Percentiles rank a stretch among this genome's conserved stretches.
These are phyloP conservation scores for Rhea pennata DNA, from an alignment of 2,113 vertebrate species.

Conservation along the genomic window DNA sequence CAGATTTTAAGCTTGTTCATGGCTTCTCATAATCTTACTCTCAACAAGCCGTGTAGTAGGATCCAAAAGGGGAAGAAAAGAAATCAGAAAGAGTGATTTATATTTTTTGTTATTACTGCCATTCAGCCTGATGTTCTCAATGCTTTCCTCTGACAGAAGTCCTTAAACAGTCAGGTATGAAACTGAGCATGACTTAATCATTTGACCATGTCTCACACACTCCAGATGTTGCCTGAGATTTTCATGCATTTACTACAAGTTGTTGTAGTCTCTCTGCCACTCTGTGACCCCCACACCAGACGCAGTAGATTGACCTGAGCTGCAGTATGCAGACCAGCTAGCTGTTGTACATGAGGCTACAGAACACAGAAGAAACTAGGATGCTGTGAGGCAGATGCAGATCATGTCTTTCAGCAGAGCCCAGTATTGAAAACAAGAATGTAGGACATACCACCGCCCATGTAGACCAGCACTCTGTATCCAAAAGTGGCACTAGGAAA, in stretches of 20 bases:
- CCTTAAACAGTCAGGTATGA: not conserved
- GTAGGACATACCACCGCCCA: not conserved
- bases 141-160: constrained; percentile 12
- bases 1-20: constrained; percentile 36
- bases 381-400: not conserved
- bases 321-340: not conserved
- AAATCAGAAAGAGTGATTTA: constrained; percentile 1
- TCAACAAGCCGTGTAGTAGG: not conserved
- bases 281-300: not conserved
- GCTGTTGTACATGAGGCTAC: not conserved
- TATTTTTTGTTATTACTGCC: not conserved
- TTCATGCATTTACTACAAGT: not conserved
- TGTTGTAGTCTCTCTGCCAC: not conserved
- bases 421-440: not conserved
- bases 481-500: not conserved
- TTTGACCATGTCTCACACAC: not conserved
- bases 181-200: constrained; percentile 27
- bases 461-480: not conserved
- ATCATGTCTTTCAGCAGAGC: not conserved
- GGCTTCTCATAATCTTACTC: constrained; percentile 3
- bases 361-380: not conserved
- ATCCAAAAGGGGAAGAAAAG: not conserved
- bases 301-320: not conserved
- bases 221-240: not conserved
- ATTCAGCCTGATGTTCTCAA: not conserved